Base-by-base conservation (phyloP, 2,888 invertebrate genomes). In the Diadegma fenestrale region DNA sequence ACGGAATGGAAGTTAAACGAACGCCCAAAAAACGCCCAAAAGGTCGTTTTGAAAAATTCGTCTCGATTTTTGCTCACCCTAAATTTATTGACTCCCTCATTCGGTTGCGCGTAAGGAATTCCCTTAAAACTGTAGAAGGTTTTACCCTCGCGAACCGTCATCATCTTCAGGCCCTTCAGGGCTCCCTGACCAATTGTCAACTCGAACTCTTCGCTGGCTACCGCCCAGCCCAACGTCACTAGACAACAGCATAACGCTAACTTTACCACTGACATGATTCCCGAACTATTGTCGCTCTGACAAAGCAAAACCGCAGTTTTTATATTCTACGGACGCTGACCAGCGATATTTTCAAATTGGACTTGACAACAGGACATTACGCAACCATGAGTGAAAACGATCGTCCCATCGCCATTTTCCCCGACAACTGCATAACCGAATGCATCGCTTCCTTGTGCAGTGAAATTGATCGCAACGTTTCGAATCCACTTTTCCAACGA, bases 101-200 rank as follows among this genome's bases (percentile, higher is more conserved):
- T 91, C 0, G 93, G 91, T 77, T 91, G 91, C 0, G 91, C 92
- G 68, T 92, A 93, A 4, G 93, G 93, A 73, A 93, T 91, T 2
- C 93, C 93, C 72, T 91, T 92, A 66, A 93, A 93, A 80, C 91
- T 91, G 61, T 90, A 93, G 66, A 91, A 90, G 0, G 90, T 86
- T 71, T 88, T 90, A 12, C 88, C 89, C 43, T 89, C 87, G 26
- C 83, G 86, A 19, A 87, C 79, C 2, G 92, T 93, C n/a, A 78
- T 88, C 0, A 88, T 87, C 79, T 91, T 91, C 7, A 90, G 19
- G 5, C 93, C 93, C 61, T 90, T 92, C 7, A 93, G 78, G 6
- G 87, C 82, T 0, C 93, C 93, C 78, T 92, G 91, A 41, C 90
- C 86, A 84, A 91, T 91, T n/a, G 90, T 90, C 14, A 93, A 43